Base-by-base conservation (phyloP, 2,113 vertebrate species). In the Fulmarus glacialis region DNA sequence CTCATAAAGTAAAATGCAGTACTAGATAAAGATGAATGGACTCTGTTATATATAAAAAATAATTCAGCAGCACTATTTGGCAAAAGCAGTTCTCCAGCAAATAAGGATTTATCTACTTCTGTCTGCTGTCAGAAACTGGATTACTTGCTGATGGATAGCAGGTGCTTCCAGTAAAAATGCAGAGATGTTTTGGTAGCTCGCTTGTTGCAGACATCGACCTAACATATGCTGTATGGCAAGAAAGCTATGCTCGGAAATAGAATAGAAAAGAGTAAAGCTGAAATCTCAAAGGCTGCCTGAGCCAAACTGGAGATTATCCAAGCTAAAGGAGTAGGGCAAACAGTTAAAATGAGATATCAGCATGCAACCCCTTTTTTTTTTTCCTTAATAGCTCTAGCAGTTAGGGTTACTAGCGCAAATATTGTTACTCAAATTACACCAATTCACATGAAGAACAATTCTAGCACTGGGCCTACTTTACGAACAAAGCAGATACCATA, bases 61-160 rank as follows among this genome's bases (percentile, higher is more conserved):
- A 52, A 71, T 71, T 71, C 59, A 89, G 71, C 56, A 2, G 29
- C 34, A 2, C 71, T 38, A 27, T 34, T 71, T 63, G 83, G 85
- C 64, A 72, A 34, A 68, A 58, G 59, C 45, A 27, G 36, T 34
- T 78, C 62, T 59, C 80, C 83, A 55, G 21, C 32, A 73, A 71
- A 70, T 15, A 43, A 70, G 48, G 77, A 91, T 96, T 66, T 91
- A 26, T 92, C 55, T 82, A 15, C 82, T 94, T 90, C 64, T 64
- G 56, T 12, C 58, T 82, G 48, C 71, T 77, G 50, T 72, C 62
- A 93, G 50, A 64, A 90, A 70, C 21, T 16, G 90, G 73, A 87
- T 91, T 88, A 70, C 68, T 84, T 26, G 82, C 40, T 85, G 93
- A 92, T 30, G 50, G 72, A 74, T 55, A 50, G 87, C 89, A 92